Evolutionary conservation across 1,140 invertebrate species (phyloP), one percentile per base, ranked within the genome.

Genomic region (Sycophaga agraensis): DNA sequence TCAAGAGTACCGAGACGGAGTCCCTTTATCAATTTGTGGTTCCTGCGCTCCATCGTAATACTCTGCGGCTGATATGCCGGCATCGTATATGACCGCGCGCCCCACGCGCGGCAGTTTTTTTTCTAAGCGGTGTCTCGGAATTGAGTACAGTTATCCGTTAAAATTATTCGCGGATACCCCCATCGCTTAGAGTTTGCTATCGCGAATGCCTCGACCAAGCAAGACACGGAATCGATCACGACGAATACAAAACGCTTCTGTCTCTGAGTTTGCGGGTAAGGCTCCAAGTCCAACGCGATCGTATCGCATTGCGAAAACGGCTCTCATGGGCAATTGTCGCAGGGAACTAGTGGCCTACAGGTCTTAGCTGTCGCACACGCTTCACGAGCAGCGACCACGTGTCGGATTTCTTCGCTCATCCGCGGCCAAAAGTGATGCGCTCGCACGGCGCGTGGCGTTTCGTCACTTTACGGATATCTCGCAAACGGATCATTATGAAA

Each of bases 401-500:
- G 16, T 0, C 9, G 4, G 0, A 72, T 50, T 7, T 70, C 66
- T 4, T 7, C 0, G 0, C 19, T 14, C 11, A 67, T 2, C 0
- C 31, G 34, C 2, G 46, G 40, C 69, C 69, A 70, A 1, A 51
- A 55, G 34, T 46, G 69, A 7, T 11, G 5, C 11, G 56, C n/a
- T 9, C 55, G 59, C 9, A 66, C 56, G 6, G 66, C 63, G 1
- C 58, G 28, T 2, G 49, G n/a, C 1, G 67, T 72, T 58, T 70
- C 69, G 0, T 65, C 62, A 0, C 6, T 42, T 0, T 66, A 67
- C 0, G 69, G 70, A 22, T 70, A 66, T 8, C 66, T 66, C 0
- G 69, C 69, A 0, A 56, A 9, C 0, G 51, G 28, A 2, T 39
- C 24, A 17, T 69, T 65, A 24, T 73, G 70, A 49, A 55, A 65